Conservation (phyloP, 2,888 invertebrate genomes). For the Patella caerulea region DNA sequence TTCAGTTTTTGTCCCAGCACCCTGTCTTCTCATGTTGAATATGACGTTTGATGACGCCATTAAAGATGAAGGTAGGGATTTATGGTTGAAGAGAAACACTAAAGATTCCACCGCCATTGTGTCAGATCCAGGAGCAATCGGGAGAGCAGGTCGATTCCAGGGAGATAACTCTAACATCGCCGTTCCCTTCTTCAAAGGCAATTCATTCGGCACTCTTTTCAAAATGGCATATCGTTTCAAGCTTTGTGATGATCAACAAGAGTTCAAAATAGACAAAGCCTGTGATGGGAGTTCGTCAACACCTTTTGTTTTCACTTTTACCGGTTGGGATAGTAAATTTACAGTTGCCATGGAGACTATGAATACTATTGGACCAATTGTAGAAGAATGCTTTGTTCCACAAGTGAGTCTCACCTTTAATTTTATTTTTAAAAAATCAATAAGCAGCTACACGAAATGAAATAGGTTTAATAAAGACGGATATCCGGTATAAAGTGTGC, state of each 20-base stretch:
- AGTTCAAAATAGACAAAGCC: constrained; percentile 11
- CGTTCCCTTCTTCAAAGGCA: constrained; percentile 26
- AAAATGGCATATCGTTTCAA: constrained; percentile 38
- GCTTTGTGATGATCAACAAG: constrained; percentile 29
- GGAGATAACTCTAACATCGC: constrained; percentile 18
- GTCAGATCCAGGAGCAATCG: constrained; percentile 15
- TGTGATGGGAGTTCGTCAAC: not conserved
- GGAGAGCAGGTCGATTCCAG: constrained; percentile 3
- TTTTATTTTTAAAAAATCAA: no score
- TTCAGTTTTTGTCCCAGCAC: constrained; percentile 27
- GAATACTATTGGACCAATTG: constrained; percentile 15
- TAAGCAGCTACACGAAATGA: no score
- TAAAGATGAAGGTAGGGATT: constrained; percentile 34
- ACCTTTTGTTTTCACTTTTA: constrained; percentile 21
- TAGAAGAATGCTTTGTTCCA: constrained; percentile 16
- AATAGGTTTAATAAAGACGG: no score
- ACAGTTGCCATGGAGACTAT: constrained; percentile 26
- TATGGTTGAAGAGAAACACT: constrained; percentile 35
- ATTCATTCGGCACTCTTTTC: constrained; percentile 34
- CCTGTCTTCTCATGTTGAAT: constrained; percentile 39
- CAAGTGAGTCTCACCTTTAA: no score
- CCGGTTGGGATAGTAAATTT: constrained; percentile 26
- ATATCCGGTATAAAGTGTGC: no score
- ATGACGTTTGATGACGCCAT: constrained; percentile 36
- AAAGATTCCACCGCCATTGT: constrained; percentile 12